Base-by-base conservation (phyloP, 1,140 invertebrate genomes). In the Drosophila arawakana region DNA sequence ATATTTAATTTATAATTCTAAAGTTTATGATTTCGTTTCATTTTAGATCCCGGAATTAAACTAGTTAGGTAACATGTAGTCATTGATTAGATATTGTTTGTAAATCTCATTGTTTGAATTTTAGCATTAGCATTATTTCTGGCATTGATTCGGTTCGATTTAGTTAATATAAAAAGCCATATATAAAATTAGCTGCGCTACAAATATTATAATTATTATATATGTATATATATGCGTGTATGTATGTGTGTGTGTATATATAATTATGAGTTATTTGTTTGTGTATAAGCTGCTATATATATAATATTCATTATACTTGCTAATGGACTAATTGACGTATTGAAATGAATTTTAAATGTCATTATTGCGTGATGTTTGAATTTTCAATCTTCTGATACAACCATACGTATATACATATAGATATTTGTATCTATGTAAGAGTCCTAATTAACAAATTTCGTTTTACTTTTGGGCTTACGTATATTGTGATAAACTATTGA, bases 1-100 rank as follows among this genome's bases (percentile, higher is more conserved):
- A 11, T 54, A 39, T 37, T 18, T 8, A 30, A 37, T 34, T 30
- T 46, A 60, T 39, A 39, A 39, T 61, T 62, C 25, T 49, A 68
- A 79, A 63, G 69, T 61, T 37, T 55, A 35, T 21, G 30, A 34
- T 60, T 65, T 55, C 2, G 18, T 21, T 21, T 21, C 18, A 2
- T 59, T 73, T 54, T 50, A 55, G 43, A 72, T n/a, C 30, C 68
- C 59, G 21, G 13, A 71, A 61, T 65, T 80, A 85, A 85, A 78
- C 73, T 80, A 84, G 62, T 84, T 84, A 85, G 81, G 81, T 85
- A 85, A 85, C 81, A 78, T 68, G 81, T 85, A 85, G 81, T 84
- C 80, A 77, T 83, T 72, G 67, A 78, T 75, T 73, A 82, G 37
- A 65, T 73, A 61, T 72, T 66, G 57, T 30, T 30, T 30, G 71